phyloP scores from a whole-genome alignment of 2,797 vertebrate genomes.

The Aselliscus stoliczkanus region DNA sequence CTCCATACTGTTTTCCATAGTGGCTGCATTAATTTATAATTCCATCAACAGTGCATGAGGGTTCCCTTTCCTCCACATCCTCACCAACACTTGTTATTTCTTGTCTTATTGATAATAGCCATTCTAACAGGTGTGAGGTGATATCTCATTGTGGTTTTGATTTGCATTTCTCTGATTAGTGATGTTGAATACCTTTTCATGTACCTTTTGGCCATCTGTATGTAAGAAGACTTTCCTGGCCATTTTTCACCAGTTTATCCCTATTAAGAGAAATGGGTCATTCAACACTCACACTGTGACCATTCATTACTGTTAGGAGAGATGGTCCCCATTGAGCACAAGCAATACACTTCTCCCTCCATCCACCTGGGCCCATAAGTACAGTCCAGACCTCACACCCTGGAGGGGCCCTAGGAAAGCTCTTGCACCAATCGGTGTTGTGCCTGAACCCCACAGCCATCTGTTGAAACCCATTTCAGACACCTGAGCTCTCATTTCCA shows the following conservation, averaged over 20 bases:
- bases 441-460: constrained; percentile 73
- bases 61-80: background rate
- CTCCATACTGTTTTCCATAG: background rate
- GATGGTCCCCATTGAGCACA: background rate
- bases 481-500: constrained; percentile 81
- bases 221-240: background rate
- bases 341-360: background rate
- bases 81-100: background rate
- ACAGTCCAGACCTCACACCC: background rate
- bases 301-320: background rate
- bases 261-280: background rate
- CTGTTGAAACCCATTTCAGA: constrained; percentile 78
- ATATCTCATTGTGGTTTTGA: background rate
- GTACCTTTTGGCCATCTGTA: background rate
- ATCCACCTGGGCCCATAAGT: background rate
- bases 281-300: background rate
- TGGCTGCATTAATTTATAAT: background rate
- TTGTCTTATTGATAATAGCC: background rate
- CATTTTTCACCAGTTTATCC: background rate
- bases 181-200: background rate
- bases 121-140: background rate
- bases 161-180: background rate
- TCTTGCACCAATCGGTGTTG: background rate
- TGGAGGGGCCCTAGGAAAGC: background rate
- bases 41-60: background rate